Base-by-base conservation (phyloP, 2,888 invertebrate species). In the Oligia strigilis region DNA sequence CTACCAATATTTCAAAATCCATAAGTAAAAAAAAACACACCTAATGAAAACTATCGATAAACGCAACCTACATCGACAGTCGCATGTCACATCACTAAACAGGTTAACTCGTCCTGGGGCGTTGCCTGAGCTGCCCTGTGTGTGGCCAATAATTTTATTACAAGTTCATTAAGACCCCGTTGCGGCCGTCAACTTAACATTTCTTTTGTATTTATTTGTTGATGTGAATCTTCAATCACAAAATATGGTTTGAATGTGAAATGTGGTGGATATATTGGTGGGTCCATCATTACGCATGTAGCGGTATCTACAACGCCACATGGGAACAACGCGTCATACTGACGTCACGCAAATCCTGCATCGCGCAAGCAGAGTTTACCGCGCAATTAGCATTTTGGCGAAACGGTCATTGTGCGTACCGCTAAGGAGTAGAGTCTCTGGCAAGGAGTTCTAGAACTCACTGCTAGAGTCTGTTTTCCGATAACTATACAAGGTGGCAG, bases 141-240 rank as follows among this genome's bases (percentile, higher is more conserved):
- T 96, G 96, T 95, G 95, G 96, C 96, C 96, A 97, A 97, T 97
- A 96, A 97, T 96, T 97, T 96, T 96, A 97, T 97, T 97, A 97
- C 96, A 95, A 95, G 95, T 97, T 97, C 96, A 97, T 97, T 96
- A 96, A 94, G 95, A 95, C 92, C 92, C 92, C 92, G 92, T 93
- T 93, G 94, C 92, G 94, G 92, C 87, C 92, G 91, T 92, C 92
- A 92, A 92, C 91, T 93, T 90, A 90, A 91, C 89, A 92, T 92
- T 92, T 88, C 91, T 89, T 90, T 90, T 93, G 91, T 90, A 90
- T 93, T 92, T 91, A 90, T 91, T 91, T 79, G 83, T 90, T 85
- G 81, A 80, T 88, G 86, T 78, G 84, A 83, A 87, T 90, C 82
- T 85, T 86, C 78, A 87, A 89, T 86, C 82, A 84, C 77, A 70